A percentile compares a stretch with the other conserved stretches of the same genome.
Evolutionary conservation across 23 tunicate genomes (phyloP).

Genomic region (Styela clava): DNA sequence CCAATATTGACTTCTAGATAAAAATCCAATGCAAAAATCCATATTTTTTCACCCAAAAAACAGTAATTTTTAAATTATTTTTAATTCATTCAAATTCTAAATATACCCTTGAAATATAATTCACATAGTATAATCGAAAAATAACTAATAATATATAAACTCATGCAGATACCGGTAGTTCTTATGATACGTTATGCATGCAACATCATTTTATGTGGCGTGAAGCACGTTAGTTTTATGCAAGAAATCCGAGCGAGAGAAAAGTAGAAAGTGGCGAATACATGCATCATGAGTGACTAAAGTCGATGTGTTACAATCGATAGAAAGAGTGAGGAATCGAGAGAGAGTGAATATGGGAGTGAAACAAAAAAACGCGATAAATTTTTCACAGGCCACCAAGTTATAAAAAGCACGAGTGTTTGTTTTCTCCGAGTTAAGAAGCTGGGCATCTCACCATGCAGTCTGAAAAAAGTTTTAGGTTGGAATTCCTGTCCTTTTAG

Average conservation of each 20-base stretch:
- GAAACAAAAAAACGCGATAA: not conserved
- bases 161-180: not conserved
- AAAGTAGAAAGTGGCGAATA: too few species aligned
- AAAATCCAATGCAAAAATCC: too few species aligned
- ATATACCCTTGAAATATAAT: too few species aligned
- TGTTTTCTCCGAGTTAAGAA: not conserved
- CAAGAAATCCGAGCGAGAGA: not conserved
- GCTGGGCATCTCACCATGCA: conserved; percentile 15
- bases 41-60: too few species aligned
- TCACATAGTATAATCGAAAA: too few species aligned
- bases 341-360: not conserved
- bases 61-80: too few species aligned
- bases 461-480: conserved; percentile 73
- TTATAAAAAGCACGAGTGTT: not conserved
- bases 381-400: not conserved
- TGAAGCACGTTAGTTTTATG: not conserved
- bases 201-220: not conserved
- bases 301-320: too few species aligned
- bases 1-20: too few species aligned
- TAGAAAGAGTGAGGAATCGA: too few species aligned
- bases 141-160: too few species aligned
- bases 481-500: conserved; percentile 71
- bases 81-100: too few species aligned
- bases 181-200: not conserved
- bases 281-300: not conserved